A percentile compares a stretch with the other conserved stretches of the same genome.
phyloP scores from a whole-genome alignment of 2,888 invertebrate genomes.

The Eupeodes luniger region DNA sequence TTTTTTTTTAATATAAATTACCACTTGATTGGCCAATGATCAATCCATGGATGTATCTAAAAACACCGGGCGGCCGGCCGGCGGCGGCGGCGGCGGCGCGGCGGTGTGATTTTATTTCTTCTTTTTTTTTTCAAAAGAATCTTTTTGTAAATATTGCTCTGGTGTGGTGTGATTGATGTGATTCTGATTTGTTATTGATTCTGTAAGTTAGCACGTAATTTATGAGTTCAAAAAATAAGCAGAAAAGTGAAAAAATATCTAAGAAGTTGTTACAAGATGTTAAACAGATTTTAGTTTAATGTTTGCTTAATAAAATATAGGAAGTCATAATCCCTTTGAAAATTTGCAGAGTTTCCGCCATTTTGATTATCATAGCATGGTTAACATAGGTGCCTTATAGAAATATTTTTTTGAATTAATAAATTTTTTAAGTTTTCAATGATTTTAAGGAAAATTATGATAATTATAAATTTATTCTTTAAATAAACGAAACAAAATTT shows the following conservation, averaged over 20 bases:
- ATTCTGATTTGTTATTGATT: conserved; percentile 70
- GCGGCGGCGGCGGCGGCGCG: too few relatives aligned
- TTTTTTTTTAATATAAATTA: conserved; percentile 38
- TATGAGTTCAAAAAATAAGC: conserved; percentile 44
- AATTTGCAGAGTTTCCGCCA: too few relatives aligned
- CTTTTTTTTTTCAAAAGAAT: conserved; percentile 22
- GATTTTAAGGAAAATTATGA: too few relatives aligned
- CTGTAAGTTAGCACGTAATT: conserved; percentile 63
- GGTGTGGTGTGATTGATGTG: conserved; percentile 66
- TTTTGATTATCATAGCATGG: too few relatives aligned
- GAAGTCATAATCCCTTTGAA: background rate
- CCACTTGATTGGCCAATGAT: conserved; percentile 72
- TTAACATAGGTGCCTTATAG: too few relatives aligned
- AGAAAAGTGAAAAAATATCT: background rate
- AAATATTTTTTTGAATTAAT: too few relatives aligned
- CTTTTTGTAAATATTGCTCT: conserved; percentile 68
- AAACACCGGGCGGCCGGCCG: background rate
- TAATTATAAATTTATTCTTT: too few relatives aligned
- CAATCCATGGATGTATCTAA: conserved; percentile 56
- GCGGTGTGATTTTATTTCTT: background rate
- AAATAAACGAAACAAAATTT: too few relatives aligned
- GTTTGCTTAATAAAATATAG: background rate
- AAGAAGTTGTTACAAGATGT: conserved; percentile 66
- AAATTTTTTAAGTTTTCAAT: too few relatives aligned
- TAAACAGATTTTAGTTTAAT: background rate